A percentile compares a stretch with the other conserved stretches of the same genome.
These are phyloP conservation scores for Dryoscopus gambensis DNA, from an alignment of 2,113 vertebrate species.

Conservation along the genomic window DNA sequence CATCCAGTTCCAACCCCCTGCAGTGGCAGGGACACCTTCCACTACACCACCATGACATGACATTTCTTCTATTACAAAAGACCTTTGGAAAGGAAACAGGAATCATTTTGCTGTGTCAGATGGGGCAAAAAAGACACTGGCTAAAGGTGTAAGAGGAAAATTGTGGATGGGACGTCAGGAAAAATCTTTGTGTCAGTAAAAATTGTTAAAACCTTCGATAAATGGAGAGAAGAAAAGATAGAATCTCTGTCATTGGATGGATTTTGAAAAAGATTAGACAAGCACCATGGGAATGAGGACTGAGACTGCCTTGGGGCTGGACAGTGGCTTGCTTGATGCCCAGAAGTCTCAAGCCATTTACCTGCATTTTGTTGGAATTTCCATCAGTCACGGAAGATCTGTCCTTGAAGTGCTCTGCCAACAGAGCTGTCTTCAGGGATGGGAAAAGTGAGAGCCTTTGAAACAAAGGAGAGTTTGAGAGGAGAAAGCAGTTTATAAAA, in stretches of 20 bases:
- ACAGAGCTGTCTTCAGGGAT: background rate
- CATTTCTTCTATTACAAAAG: background rate
- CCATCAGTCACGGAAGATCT: background rate
- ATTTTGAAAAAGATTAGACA: background rate
- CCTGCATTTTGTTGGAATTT: background rate
- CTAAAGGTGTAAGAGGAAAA: background rate
- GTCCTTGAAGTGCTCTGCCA: background rate
- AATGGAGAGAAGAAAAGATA: background rate
- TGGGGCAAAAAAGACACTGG: background rate
- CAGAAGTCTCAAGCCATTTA: background rate
- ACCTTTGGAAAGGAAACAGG: background rate
- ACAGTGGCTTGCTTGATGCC: background rate
- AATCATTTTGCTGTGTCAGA: background rate
- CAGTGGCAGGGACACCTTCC: background rate
- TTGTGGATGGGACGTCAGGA: background rate
- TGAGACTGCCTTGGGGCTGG: background rate
- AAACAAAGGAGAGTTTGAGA: background rate
- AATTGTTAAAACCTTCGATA: background rate
- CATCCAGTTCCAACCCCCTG: background rate
- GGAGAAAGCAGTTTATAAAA: background rate
- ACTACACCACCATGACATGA: background rate
- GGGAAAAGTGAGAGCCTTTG: background rate
- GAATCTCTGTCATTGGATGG: background rate
- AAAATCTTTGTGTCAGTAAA: background rate
- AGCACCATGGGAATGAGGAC: background rate